Base-by-base conservation (phyloP, 2,113 vertebrate genomes). In the Shinisaurus crocodilurus region DNA sequence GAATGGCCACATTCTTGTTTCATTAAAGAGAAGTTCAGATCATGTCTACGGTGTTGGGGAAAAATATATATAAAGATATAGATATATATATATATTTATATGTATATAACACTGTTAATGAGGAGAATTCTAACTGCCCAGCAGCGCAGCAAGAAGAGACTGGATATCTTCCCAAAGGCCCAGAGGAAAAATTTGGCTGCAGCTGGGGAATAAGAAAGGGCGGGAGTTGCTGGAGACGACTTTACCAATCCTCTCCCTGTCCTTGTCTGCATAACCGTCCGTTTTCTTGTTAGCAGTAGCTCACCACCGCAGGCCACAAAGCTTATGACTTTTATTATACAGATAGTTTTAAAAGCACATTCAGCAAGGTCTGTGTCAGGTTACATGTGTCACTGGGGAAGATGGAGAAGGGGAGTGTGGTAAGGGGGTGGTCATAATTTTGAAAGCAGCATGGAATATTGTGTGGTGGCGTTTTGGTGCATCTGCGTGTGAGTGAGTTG, bases 71-170 rank as follows among this genome's bases (percentile, higher is more conserved):
- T 96, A 96, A 96, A 96, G 95, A 97, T 89, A 84, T 76, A 89
- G 96, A 97, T 97, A 96, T 97, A 96, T 70, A 93, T 97, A 96
- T 97, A 97, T 97, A 97, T 97, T 96, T 98, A 97, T 97, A 97
- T 97, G 96, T 97, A 97, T 97, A 97, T 97, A 97, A 97, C 97
- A 97, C 96, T 97, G 96, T 97, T 97, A 97, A 97, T 97, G 96
- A 96, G 97, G 90, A 97, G 96, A 97, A 94, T 95, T 97, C 96
- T 97, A 97, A 97, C 96, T 96, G 96, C 93, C 96, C 93, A 96
- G 96, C 95, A 5, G 6, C 88, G 94, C 95, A 96, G 95, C 95
- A 96, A 95, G 93, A 95, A 95, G 95, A 95, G 92, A 95, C 90
- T 96, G 95, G 92, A 93, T 92, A 94, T 95, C 91, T 6, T 96